Base-by-base conservation (phyloP, 2,888 invertebrate genomes). In the Furcula furcula region DNA sequence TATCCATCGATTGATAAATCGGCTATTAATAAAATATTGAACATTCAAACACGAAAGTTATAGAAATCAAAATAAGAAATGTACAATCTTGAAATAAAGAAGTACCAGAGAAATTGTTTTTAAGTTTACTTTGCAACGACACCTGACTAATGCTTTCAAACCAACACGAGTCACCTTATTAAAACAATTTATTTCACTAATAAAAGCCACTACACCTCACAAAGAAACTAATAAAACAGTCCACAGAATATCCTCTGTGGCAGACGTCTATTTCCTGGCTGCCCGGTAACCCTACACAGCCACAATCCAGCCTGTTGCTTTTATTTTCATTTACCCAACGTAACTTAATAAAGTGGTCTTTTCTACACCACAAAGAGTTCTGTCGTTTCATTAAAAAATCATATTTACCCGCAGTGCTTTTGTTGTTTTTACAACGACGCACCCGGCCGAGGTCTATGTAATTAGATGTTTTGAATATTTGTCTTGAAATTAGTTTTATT, bases 301-400 rank as follows among this genome's bases (percentile, higher is more conserved):
- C 47, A 33, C 45, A 51, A 27, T 40, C 44, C 47, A 41, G 66
- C 71, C 70, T 75, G 76, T 76, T 80, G 78, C 75, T 80, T 73
- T 76, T 79, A 75, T 80, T 80, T 80, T 76, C 73, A 77, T 77
- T 73, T 82, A 69, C 61, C 65, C 71, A 64, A 65, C 64, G 60
- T 83, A 84, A 86, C 76, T 63, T 75, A 83, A 84, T 84, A 83
- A 81, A 79, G 69, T 63, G 66, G 62, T 69, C 64, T 71, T 63
- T 55, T 66, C 59, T 50, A 39, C 23, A 48, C 61, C 68, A 73
- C 81, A 83, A 83, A 84, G 79, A 75, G 73, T 76, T 76, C 62
- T 71, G 73, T 68, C 60, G 64, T 82, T 80, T 76, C 72, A 77
- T 79, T 76, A 75, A 78, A 78, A 76, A 81, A 82, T 66, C 73